Evolutionary conservation across 1,140 invertebrate genomes (phyloP), one percentile per base, ranked within the genome.

Genomic region (Drosophila triauraria): DNA sequence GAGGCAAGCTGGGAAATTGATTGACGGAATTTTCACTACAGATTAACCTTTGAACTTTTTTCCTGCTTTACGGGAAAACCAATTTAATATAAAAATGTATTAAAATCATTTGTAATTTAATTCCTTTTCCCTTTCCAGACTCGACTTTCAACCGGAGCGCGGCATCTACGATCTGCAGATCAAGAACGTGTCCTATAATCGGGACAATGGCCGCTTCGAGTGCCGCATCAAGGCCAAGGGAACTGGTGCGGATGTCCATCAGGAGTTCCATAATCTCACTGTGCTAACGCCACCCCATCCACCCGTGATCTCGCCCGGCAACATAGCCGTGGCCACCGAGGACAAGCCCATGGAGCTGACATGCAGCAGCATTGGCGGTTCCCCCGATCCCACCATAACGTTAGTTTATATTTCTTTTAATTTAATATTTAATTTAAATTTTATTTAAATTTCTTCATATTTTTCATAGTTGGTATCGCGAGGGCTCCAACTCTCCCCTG

Each of bases 191-290:
- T 96, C 96, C 23, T 98, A 98, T 93, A 96, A 96, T 82, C 94
- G 97, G 1, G 97, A 99, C 93, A 98, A 98, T 91, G 98, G 97
- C 6, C 95, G 96, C 72, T 98, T 98, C 93, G 97, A 98, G 93
- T 99, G 98, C 91, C 95, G 96, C 23, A 95, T 98, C 47, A 98
- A 98, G 92, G 96, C 96, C 27, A 95, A 95, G 30, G 97, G 97
- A 12, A 97, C 96, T 10, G 97, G 97, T 1, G 94, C 95, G 9
- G 96, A 97, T 86, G 94, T 98, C 23, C 97, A 98, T 93, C 95
- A 96, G 60, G 97, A 98, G 93, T 95, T 95, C 40, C 96, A 98
- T 82, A 95, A 95, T 48, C 94, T 99, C 53, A 98, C 97, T 6
- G 97, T 99, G 13, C 94, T 99, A 8, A 96, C 97, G 23, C 95